Conservation (phyloP, 2,113 vertebrate genomes). For the Uropsilus gracilis region DNA sequence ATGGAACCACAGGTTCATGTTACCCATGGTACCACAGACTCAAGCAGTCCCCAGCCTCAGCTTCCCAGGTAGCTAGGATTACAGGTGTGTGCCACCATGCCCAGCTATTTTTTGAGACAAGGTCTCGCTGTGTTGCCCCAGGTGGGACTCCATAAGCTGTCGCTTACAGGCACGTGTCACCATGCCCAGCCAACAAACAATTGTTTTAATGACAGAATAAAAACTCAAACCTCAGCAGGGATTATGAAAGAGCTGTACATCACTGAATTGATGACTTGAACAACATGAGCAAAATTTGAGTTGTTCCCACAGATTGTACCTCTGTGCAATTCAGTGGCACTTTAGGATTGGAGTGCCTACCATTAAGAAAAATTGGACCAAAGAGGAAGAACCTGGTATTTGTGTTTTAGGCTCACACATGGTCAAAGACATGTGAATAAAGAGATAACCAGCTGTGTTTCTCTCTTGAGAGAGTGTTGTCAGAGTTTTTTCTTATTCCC, state of each 20-base stretch:
- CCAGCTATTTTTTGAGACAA: too few species aligned
- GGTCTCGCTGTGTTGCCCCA: too few species aligned
- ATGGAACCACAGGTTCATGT: too few species aligned
- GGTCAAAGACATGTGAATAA: conserved; percentile 19
- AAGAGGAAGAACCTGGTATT: background rate
- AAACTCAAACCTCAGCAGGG: background rate
- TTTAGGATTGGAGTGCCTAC: background rate
- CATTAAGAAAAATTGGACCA: background rate
- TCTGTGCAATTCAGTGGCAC: background rate
- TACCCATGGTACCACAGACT: too few species aligned
- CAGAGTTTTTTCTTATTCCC: background rate
- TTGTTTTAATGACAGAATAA: background rate
- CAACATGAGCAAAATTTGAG: background rate
- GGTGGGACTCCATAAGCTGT: too few species aligned
- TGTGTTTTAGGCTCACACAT: background rate
- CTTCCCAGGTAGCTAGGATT: too few species aligned
- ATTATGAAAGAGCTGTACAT: background rate
- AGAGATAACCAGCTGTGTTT: background rate
- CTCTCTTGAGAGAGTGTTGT: conserved; percentile 10
- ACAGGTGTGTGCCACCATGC: too few species aligned
- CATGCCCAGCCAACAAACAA: too few species aligned
- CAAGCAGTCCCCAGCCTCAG: too few species aligned
- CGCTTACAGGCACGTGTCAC: too few species aligned
- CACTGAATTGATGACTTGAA: background rate
- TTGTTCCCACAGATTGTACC: background rate